Evolutionary conservation across 2,888 invertebrate species (phyloP), one percentile per base, ranked within the genome.

Genomic region (Villa cingulata): DNA sequence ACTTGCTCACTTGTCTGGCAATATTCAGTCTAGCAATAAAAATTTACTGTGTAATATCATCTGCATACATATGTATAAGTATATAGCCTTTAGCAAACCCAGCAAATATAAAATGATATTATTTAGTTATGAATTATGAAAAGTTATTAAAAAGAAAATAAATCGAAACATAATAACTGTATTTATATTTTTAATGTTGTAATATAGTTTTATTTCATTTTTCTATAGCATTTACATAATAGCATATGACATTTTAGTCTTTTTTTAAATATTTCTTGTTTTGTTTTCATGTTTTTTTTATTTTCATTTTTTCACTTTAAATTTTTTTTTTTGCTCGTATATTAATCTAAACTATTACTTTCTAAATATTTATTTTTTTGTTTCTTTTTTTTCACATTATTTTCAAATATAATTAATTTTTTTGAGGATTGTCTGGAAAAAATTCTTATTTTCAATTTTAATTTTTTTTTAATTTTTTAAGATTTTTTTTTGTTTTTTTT

Each of bases 391-490:
- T 44, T 37, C 3, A 27, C 27, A 40, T 16, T 27, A 23, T 5
- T 23, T 23, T 40, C 4, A 14, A 18, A 18, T 20, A 19, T 20
- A 19, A 19, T 20, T 15, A 14, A 40, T 23, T 27, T 44, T 20
- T 45, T 48, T 49, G 48, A 49, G 54, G 56, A 56, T 56, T 56
- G 56, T 56, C 56, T 56, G 56, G 53, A 56, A 52, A 51, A 56
- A 55, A 55, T 54, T 49, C 51, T 53, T 51, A 43, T 51, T 51
- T 54, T 52, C 51, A 48, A 49, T 20, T 50, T 48, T 46, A 48
- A n/a, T 23, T 37, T 43, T 48, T 49, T 36, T 39, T 48, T 51
- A 37, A 49, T 47, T 46, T 51, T 50, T 50, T 45, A 52, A 51
- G 39, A 49, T 42, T 40, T 23, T 44, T 49, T 43, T 45, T 43